A percentile compares a stretch with the other conserved stretches of the same genome.
phyloP scores from a whole-genome alignment of 2,888 invertebrate species.

The Rugalucina vietnamica region DNA sequence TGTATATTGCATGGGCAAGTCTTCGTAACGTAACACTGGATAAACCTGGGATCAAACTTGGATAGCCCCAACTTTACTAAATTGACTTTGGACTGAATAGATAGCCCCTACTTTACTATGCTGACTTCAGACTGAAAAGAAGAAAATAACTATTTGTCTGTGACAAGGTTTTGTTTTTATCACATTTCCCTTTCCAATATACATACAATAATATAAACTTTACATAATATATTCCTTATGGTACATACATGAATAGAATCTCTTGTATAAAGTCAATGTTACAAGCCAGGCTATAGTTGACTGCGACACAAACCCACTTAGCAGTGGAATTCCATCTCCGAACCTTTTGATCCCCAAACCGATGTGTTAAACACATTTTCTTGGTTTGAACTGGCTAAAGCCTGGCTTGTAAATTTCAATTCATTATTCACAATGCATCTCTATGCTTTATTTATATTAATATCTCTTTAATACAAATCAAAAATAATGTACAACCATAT shows the following conservation, averaged over 20 bases:
- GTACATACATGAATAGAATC: not conserved
- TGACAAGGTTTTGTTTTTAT: slow-evolving; percentile 5
- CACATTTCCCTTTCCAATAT: slow-evolving; percentile 14
- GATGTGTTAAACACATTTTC: too few species aligned
- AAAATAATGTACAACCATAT: not conserved
- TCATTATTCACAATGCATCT: not conserved
- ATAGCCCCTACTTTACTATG: too few species aligned
- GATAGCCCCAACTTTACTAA: too few species aligned
- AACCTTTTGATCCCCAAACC: too few species aligned
- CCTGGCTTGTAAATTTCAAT: not conserved
- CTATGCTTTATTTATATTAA: not conserved
- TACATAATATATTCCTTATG: not conserved
- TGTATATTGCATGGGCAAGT: too few species aligned
- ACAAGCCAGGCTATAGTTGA: not conserved
- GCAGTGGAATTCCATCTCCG: too few species aligned
- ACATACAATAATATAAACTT: slow-evolving; percentile 10
- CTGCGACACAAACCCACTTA: too few species aligned
- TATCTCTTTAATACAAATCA: not conserved
- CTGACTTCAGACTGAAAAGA: too few species aligned
- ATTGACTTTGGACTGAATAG: too few species aligned
- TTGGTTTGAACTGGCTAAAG: not conserved
- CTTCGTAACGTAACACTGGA: too few species aligned
- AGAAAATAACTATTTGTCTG: not conserved
- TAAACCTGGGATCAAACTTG: too few species aligned
- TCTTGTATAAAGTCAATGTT: not conserved